A percentile compares a stretch with the other conserved stretches of the same genome.
phyloP scores from a whole-genome alignment of 35 echinoderm and acorn worm species.

The Eucidaris tribuloides region DNA sequence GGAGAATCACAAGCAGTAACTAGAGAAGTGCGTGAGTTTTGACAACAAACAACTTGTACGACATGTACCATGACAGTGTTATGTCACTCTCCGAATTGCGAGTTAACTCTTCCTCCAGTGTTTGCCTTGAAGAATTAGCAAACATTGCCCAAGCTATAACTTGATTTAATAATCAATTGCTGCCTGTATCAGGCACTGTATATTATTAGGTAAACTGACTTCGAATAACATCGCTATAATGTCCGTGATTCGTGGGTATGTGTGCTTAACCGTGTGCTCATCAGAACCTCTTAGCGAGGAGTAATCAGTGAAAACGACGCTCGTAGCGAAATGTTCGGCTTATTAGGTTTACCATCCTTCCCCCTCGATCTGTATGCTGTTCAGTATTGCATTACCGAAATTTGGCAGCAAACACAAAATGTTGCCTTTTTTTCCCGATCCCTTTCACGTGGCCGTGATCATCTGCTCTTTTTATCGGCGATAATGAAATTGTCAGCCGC shows the following conservation, averaged over 20 bases:
- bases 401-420: slow-evolving; percentile 4
- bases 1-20: no score
- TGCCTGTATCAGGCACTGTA: slow-evolving; percentile 2
- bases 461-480: slow-evolving; percentile 28
- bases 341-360: slow-evolving; percentile 5
- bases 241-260: neutral
- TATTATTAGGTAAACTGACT: slow-evolving; percentile 6
- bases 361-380: neutral
- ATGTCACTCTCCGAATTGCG: no score
- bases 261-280: neutral
- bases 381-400: slow-evolving; percentile 11
- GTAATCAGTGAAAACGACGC: slow-evolving; percentile 27
- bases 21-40: no score
- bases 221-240: slow-evolving; percentile 6
- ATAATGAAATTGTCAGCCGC: slow-evolving; percentile 23
- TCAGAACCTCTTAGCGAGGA: neutral
- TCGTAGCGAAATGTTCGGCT: neutral
- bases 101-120: slow-evolving; percentile 3
- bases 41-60: no score
- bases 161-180: slow-evolving; percentile 26
- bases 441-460: neutral
- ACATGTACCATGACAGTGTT: no score
- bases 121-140: slow-evolving; percentile 1
- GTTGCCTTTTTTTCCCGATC: slow-evolving; percentile 13
- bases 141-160: slow-evolving; percentile 11